These are phyloP conservation scores for Eurystomus glaucurus DNA, from an alignment of 2,797 vertebrate genomes.

Conservation along the genomic window DNA sequence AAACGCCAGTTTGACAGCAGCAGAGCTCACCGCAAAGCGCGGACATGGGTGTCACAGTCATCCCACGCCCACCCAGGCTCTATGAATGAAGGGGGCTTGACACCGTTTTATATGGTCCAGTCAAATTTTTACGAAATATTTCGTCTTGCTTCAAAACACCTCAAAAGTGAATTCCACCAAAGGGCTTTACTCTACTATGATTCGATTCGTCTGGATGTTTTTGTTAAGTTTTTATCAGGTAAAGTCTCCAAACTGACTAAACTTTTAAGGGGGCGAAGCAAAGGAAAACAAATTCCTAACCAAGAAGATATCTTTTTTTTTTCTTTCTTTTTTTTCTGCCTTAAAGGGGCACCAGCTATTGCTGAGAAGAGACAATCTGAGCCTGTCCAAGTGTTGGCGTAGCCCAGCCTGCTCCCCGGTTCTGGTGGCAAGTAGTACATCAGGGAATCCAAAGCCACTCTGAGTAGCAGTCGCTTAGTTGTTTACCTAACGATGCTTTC, in stretches of 20 bases:
- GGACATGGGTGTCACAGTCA: not conserved
- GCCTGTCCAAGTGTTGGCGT: constrained; percentile 46
- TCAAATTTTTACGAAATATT: constrained; percentile 1
- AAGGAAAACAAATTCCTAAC: constrained; percentile 38
- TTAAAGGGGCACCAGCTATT: constrained; percentile 77
- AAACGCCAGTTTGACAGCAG: constrained; percentile 23
- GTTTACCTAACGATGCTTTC: constrained; percentile 74
- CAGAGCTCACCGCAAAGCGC: not conserved
- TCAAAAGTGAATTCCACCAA: constrained; percentile 43
- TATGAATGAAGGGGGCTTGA: not conserved
- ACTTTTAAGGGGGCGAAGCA: constrained; percentile 27
- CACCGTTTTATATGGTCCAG: constrained; percentile 29
- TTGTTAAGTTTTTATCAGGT: constrained; percentile 39
- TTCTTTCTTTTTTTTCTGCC: constrained; percentile 40
- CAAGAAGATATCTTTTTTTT: not conserved
- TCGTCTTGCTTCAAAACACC: constrained; percentile 51
- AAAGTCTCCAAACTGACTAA: constrained; percentile 47
- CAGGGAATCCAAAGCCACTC: constrained; percentile 83
- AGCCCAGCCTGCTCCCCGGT: constrained; percentile 64
- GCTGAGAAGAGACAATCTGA: constrained; percentile 81
- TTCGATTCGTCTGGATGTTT: constrained; percentile 22
- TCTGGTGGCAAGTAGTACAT: constrained; percentile 76
- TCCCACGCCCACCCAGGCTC: not conserved
- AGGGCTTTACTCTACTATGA: constrained; percentile 54
- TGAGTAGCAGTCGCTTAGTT: constrained; percentile 78